Evolutionary conservation across 2,113 vertebrate species (phyloP).

Genomic region (Oostethus manadensis): DNA sequence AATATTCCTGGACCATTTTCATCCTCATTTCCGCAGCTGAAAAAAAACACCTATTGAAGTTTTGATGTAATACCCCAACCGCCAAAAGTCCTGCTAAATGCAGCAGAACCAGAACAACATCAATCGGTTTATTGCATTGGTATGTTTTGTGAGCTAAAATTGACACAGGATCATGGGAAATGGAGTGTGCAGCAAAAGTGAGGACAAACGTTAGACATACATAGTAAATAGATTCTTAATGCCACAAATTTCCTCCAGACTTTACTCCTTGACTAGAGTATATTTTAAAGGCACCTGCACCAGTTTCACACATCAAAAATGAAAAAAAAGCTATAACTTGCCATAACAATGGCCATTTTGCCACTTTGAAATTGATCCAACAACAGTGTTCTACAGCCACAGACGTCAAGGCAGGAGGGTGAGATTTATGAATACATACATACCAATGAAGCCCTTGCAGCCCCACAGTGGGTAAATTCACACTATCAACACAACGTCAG

Average conservation of each 20-base stretch:
- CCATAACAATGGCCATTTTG: too few species aligned
- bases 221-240: neutral
- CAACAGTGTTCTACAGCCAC: neutral
- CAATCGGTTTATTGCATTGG: constrained; percentile 3
- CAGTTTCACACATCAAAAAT: neutral
- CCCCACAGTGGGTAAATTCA: neutral
- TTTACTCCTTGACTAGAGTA: neutral
- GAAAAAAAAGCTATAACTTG: too few species aligned
- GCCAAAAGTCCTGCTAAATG: constrained; percentile 11
- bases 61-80: constrained; percentile 21
- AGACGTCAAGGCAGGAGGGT: neutral
- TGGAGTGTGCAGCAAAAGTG: neutral
- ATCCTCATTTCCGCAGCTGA: neutral
- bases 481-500: neutral
- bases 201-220: neutral
- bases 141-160: constrained; percentile 4
- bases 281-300: neutral
- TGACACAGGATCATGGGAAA: neutral
- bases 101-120: constrained; percentile 8
- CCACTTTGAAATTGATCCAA: neutral
- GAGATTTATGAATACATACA: constrained; percentile 3
- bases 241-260: neutral
- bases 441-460: neutral
- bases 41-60: constrained; percentile 15
- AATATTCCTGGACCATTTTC: constrained; percentile 13